Evolutionary conservation across 1,140 invertebrate species (phyloP), one percentile per base, ranked within the genome.

Genomic region (Holotrichia oblita): DNA sequence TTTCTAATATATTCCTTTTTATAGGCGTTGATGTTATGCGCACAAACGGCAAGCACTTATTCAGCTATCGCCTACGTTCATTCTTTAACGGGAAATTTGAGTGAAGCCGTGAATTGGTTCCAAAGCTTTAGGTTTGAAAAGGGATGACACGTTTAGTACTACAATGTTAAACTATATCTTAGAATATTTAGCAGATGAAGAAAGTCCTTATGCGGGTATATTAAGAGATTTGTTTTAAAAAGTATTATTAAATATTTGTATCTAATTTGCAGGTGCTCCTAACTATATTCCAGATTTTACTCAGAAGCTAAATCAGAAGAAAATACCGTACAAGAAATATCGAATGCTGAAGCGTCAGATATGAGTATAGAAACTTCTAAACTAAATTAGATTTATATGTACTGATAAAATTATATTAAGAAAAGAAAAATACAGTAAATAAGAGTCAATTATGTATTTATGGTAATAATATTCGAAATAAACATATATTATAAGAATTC

Each of bases 71-170:
- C 96, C 12, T 96, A 94, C 83, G 93, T 96, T 48, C 92, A 97
- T 82, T 92, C 96, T 2, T 88, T 98, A 12, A 92, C 92, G 84
- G 93, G 93, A 0, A 91, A 95, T 78, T 91, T 91, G 72, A 88
- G 92, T 10, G 90, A 93, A 78, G 96, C 97, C 2, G 93, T 97
- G 0, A 95, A 97, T 84, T 94, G 94, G 83, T 96, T 98, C 84
- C 97, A 94, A 96, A 87, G 96, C 97, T 40, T 89, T 98, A 22
- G 94, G 95, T 2, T 88, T 96, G 14, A 91, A 93, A 82, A 90
- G 95, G 64, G 96, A 98, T 86, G 95, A 98, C 85, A 94, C 95
- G n/a, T 96, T 98, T 83, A 96, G 96, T 22, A 94, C 94, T 0
- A 96, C 95, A 0, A 95, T 98, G 91, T 87, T 97, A 27, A 91